Percentiles rank a stretch among this genome's conserved stretches.
Evolutionary conservation across 2,888 invertebrate species (phyloP).

Genomic region (Noctua janthe): DNA sequence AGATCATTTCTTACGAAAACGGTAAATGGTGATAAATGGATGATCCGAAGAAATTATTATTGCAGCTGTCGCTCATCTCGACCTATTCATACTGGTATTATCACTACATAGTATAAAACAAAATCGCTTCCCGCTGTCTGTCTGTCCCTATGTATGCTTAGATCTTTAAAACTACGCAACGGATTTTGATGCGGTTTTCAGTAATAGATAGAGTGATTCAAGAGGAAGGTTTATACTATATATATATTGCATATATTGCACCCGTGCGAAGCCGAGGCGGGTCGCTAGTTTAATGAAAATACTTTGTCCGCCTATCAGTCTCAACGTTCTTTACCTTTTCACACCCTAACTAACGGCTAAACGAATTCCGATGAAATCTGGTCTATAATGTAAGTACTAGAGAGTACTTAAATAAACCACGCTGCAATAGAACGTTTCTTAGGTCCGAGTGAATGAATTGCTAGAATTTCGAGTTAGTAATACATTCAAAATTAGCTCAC

Average conservation of each 20-base stretch:
- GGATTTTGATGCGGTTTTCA: too few species aligned
- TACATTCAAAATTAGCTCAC: conserved; percentile 1
- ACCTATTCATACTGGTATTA: neutral
- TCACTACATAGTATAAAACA: too few species aligned
- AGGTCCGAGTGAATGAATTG: neutral
- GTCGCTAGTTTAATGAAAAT: neutral
- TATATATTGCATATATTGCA: too few species aligned
- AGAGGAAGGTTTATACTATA: too few species aligned
- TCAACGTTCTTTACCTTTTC: neutral
- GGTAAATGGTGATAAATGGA: neutral
- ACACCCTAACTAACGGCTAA: neutral
- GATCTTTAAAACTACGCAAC: too few species aligned
- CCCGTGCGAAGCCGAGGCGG: too few species aligned
- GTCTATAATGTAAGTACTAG: neutral
- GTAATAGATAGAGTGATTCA: too few species aligned
- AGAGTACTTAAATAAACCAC: neutral
- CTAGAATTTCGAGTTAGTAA: conserved; percentile 11
- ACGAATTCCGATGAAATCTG: neutral
- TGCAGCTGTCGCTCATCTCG: neutral
- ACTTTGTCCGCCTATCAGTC: neutral
- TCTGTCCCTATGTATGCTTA: too few species aligned
- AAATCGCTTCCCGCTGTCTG: too few species aligned
- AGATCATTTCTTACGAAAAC: too few species aligned
- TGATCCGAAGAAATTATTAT: neutral
- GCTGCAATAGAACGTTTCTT: neutral